phyloP scores from a whole-genome alignment of 2,113 vertebrate species.

The Pelecanus crispus region DNA sequence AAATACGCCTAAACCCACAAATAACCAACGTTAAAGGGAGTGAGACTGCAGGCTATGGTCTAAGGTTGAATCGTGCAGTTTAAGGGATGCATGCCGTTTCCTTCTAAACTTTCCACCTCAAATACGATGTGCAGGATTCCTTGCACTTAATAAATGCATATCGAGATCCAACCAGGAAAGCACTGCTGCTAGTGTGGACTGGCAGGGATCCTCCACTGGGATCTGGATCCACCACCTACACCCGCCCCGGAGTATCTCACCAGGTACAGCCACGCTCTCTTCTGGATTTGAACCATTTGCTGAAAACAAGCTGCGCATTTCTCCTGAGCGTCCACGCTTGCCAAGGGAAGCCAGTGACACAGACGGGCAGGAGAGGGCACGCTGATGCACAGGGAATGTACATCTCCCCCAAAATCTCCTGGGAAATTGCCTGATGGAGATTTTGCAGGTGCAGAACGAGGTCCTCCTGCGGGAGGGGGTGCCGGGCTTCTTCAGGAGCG shows the following conservation, averaged over 20 bases:
- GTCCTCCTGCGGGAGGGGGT: background rate
- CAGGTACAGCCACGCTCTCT: background rate
- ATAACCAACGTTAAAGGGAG: background rate
- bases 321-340: background rate
- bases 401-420: background rate
- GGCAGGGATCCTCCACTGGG: background rate
- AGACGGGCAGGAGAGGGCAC: accelerated
- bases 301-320: background rate
- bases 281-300: accelerated
- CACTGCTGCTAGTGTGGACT: background rate
- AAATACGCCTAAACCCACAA: background rate
- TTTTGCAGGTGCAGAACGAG: background rate
- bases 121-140: background rate
- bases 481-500: background rate
- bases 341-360: background rate
- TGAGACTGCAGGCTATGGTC: background rate
- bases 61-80: background rate
- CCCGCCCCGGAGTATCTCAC: background rate
- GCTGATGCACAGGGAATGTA: background rate
- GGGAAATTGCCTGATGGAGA: background rate
- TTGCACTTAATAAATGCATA: accelerated
- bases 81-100: accelerated
- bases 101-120: background rate
- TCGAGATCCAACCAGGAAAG: background rate
- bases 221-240: too few species aligned